These are phyloP conservation scores for Fissipunctia ypsillon DNA, from an alignment of 2,888 invertebrate genomes.

Conservation along the genomic window DNA sequence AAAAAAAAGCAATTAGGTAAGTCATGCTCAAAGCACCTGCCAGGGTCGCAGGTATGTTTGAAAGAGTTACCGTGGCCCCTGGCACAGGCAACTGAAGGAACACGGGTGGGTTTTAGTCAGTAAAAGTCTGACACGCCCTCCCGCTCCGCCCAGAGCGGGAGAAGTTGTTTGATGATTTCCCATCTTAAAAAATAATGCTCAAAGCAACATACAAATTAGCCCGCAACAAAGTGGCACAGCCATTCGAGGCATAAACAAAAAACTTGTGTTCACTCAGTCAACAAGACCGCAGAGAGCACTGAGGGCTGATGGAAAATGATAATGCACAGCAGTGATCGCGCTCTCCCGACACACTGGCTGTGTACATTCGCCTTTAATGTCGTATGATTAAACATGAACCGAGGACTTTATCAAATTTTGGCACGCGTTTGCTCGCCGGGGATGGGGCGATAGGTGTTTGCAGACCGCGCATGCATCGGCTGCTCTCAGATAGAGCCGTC, in stretches of 20 bases:
- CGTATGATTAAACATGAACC: slow-evolving; percentile 89
- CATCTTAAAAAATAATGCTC: too few relatives aligned
- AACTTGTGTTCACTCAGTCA: slow-evolving; percentile 78
- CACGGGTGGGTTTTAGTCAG: too few relatives aligned
- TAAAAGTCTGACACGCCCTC: too few relatives aligned
- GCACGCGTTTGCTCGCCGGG: slow-evolving; percentile 86
- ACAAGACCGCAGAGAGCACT: slow-evolving; percentile 64
- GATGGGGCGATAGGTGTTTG: slow-evolving; percentile 85
- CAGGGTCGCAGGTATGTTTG: too few relatives aligned
- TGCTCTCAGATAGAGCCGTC: slow-evolving; percentile 86
- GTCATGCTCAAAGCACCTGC: slow-evolving; percentile 3
- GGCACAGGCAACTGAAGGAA: too few relatives aligned
- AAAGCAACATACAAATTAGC: slow-evolving; percentile 21
- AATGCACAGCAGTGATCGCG: slow-evolving; percentile 79
- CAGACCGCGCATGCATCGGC: slow-evolving; percentile 84
- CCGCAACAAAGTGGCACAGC: slow-evolving; percentile 61
- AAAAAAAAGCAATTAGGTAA: slow-evolving; percentile 20
- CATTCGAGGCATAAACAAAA: slow-evolving; percentile 70
- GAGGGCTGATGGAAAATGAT: slow-evolving; percentile 84
- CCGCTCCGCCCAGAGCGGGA: too few relatives aligned
- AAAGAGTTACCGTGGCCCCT: too few relatives aligned
- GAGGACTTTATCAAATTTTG: slow-evolving; percentile 89
- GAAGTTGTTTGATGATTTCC: too few relatives aligned
- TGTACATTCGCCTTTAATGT: slow-evolving; percentile 80
- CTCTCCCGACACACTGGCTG: slow-evolving; percentile 69